phyloP scores from a whole-genome alignment of 2,888 invertebrate species.

The Cheiracanthium punctorium region DNA sequence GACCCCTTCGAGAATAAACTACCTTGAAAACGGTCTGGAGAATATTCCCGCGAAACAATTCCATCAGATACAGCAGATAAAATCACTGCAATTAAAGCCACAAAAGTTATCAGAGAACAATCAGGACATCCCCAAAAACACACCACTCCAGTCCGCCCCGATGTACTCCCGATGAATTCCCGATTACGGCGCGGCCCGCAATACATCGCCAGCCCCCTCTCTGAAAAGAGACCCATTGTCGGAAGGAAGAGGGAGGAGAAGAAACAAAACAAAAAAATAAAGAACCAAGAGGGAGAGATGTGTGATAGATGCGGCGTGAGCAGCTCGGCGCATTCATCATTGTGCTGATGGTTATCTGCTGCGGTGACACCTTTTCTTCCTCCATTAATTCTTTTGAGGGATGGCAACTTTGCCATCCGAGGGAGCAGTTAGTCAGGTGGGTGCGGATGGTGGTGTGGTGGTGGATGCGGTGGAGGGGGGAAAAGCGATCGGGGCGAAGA shows the following conservation, averaged over 20 bases:
- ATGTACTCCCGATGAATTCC: too few species aligned
- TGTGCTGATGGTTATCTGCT: not conserved
- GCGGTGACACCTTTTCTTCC: constrained; percentile 2
- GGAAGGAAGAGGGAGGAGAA: not conserved
- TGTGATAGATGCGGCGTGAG: not conserved
- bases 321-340: not conserved
- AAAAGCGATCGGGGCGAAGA: not conserved
- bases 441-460: too few species aligned
- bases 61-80: too few species aligned
- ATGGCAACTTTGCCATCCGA: not conserved
- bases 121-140: not conserved
- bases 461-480: not conserved
- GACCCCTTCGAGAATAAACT: too few species aligned
- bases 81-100: too few species aligned
- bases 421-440: constrained; percentile 2
- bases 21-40: too few species aligned
- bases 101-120: not conserved
- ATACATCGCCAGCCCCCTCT: not conserved
- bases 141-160: not conserved
- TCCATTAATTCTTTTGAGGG: not conserved
- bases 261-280: too few species aligned
- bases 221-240: too few species aligned
- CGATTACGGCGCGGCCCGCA: not conserved
- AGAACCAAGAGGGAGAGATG: not conserved
- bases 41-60: too few species aligned